phyloP scores from a whole-genome alignment of 2,797 vertebrate genomes.

The Ctenosaura bakeri region DNA sequence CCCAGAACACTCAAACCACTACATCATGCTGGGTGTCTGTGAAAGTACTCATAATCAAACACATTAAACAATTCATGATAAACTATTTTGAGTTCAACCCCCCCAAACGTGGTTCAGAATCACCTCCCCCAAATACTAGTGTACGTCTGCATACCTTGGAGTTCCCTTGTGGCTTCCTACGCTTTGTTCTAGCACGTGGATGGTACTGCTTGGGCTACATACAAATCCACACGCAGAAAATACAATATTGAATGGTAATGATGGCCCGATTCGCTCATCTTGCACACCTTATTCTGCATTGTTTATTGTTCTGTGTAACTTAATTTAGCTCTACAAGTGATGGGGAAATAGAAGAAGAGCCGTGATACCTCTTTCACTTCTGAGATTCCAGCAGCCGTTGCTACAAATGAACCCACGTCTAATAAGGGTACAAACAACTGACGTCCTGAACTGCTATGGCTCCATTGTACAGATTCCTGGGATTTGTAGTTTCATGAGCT shows the following conservation, averaged over 20 bases:
- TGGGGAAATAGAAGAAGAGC: too few relatives aligned
- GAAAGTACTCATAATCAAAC: too few relatives aligned
- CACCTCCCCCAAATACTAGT: neutral
- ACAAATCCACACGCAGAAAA: neutral
- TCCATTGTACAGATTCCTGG: too few relatives aligned
- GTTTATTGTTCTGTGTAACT: neutral
- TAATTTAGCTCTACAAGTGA: too few relatives aligned
- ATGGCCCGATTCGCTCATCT: neutral
- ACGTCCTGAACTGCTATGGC: too few relatives aligned
- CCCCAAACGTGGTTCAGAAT: neutral
- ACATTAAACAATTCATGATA: too few relatives aligned
- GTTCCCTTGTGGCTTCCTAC: neutral
- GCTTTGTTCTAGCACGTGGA: too few relatives aligned
- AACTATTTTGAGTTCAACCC: too few relatives aligned
- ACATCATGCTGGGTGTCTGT: too few relatives aligned
- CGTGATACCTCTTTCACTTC: too few relatives aligned
- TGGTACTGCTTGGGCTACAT: too few relatives aligned
- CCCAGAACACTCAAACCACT: too few relatives aligned
- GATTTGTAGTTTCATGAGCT: neutral
- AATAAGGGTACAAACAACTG: neutral
- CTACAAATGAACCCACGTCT: neutral
- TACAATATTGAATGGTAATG: neutral
- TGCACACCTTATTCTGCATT: neutral
- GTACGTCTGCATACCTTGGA: neutral
- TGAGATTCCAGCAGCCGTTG: neutral